Conservation (phyloP, 2,888 invertebrate species). For the Polydrusus tereticollis region DNA sequence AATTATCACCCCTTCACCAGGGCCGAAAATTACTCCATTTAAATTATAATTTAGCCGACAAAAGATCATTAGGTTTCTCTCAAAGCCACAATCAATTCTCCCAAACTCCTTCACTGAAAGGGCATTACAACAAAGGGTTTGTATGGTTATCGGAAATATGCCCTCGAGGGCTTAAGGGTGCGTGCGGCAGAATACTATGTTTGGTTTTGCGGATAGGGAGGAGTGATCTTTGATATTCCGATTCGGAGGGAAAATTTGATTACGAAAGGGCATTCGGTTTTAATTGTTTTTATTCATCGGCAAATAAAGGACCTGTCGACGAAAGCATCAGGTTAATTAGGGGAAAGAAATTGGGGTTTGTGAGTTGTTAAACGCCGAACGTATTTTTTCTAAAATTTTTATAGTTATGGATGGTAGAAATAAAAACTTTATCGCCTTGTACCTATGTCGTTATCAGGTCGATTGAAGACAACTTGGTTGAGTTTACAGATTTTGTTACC, state of each 20-base stretch:
- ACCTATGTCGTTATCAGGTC: too few species aligned
- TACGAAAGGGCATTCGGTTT: not conserved
- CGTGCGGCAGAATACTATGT: conserved; percentile 31
- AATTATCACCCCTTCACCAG: not conserved
- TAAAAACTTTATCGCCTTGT: too few species aligned
- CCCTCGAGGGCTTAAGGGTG: conserved; percentile 32
- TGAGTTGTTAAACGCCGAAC: too few species aligned
- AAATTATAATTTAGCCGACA: conserved; percentile 31
- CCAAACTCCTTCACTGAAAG: conserved; percentile 23
- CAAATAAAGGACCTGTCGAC: too few species aligned
- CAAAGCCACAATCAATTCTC: conserved; percentile 32
- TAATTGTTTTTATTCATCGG: conserved; percentile 5
- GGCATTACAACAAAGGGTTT: conserved; percentile 31
- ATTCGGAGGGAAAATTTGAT: conserved; percentile 14
- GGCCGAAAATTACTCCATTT: conserved; percentile 12
- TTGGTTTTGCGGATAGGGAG: conserved; percentile 18
- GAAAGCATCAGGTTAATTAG: too few species aligned
- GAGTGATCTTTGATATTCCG: conserved; percentile 9
- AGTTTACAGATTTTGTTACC: too few species aligned
- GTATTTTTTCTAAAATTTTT: too few species aligned
- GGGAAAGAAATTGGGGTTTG: too few species aligned
- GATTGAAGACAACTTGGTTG: too few species aligned
- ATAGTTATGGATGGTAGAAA: too few species aligned
- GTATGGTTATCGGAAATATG: conserved; percentile 25
- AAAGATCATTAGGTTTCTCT: conserved; percentile 38